These are phyloP conservation scores for Macquaria ambigua DNA, from an alignment of 2,113 vertebrate species.

Conservation along the genomic window DNA sequence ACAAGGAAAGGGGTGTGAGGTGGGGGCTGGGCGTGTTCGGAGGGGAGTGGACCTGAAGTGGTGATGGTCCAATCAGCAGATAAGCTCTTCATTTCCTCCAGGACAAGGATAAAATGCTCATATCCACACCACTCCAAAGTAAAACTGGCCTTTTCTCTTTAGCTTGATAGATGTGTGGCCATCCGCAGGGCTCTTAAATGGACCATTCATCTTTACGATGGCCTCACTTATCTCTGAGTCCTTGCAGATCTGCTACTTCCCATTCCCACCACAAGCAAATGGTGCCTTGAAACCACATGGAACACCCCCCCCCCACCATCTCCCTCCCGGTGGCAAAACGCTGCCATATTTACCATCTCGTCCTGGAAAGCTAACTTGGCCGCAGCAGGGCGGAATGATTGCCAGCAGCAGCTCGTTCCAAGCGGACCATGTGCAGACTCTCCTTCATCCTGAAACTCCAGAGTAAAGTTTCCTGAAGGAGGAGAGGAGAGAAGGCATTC, in stretches of 20 bases:
- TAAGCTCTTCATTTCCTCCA: conserved; percentile 37
- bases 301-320: conserved; percentile 37
- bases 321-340: conserved; percentile 63
- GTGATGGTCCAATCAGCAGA: conserved; percentile 55
- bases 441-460: conserved; percentile 53
- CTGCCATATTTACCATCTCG: conserved; percentile 75
- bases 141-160: conserved; percentile 31
- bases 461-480: conserved; percentile 59
- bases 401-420: conserved; percentile 65
- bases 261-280: conserved; percentile 75
- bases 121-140: conserved; percentile 5
- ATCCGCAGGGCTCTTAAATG: conserved; percentile 67
- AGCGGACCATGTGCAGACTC: conserved; percentile 59
- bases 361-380: conserved; percentile 72
- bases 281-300: conserved; percentile 74
- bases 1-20: conserved; percentile 57
- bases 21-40: conserved; percentile 27
- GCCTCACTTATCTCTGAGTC: conserved; percentile 79
- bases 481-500: conserved; percentile 37
- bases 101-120: conserved; percentile 44
- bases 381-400: conserved; percentile 58
- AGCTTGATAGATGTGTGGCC: conserved; percentile 61
- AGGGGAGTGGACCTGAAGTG: conserved; percentile 41
- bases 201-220: conserved; percentile 78
- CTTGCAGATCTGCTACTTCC: conserved; percentile 74